Base-by-base conservation (phyloP, 1,140 invertebrate genomes). In the Apocrypta bakeri region DNA sequence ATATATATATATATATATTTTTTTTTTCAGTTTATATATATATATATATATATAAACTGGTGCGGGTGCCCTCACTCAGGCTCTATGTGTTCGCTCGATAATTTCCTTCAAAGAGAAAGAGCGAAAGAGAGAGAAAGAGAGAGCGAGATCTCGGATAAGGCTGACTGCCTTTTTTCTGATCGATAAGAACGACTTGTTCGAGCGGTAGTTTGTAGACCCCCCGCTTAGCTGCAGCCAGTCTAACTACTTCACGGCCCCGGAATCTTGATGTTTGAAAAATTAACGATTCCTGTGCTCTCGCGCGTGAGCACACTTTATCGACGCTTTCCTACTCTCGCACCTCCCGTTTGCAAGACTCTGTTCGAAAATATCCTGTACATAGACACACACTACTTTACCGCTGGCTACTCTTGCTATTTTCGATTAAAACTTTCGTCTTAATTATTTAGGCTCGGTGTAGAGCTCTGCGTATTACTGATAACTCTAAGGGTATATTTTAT, bases 101-200 rank as follows among this genome's bases (percentile, higher is more conserved):
- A 79, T 79, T 79, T 56, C 66, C 40, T 69, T 31, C 64, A 37
- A 37, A 37, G 33, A 37, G 33, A 37, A 9, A 2, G 33, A 37
- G 33, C 33, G 33, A 37, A 9, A 37, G 2, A 37, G 33, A 37
- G 37, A 79, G 42, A 21, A 17, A 56, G 17, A 56, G 48, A 56
- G 48, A 56, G 1, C 0, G 63, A 68, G 76, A 68, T 79, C 48
- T 69, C 42, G 48, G 77, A 79, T 79, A 79, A 79, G 40, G 17
- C 25, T 69, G 76, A 64, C 77, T 69, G 77, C 66, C 66, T 79
- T 71, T 79, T 79, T 76, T 69, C 66, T 33, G 75, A 77, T 77
- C 75, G 75, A 77, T 77, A 77, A 77, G 75, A 77, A 64, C 25
- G 63, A 77, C 75, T 66, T 29, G 63, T 64, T 40, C 61, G 75